Conservation (phyloP, 92 coral and sea anemone species). For the Zoanthus sansibaricus region DNA sequence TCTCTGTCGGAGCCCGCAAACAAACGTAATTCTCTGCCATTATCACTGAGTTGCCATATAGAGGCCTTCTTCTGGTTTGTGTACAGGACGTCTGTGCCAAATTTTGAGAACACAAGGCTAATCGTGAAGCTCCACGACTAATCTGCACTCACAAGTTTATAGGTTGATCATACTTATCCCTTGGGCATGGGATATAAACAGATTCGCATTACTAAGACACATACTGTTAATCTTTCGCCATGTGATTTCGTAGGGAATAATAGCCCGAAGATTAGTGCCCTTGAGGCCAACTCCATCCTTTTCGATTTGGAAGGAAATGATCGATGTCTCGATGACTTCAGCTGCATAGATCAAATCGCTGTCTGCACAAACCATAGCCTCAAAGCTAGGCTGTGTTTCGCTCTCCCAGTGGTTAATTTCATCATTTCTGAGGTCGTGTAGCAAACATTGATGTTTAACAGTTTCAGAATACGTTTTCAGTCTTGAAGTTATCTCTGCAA, state of each 20-base stretch:
- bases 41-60: slow-evolving; percentile 17
- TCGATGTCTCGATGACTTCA: slow-evolving; percentile 35
- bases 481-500: slow-evolving; percentile 53
- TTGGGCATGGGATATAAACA: slow-evolving; percentile 51
- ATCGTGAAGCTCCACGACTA: slow-evolving; percentile 45
- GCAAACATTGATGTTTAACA: slow-evolving; percentile 25
- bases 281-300: slow-evolving; percentile 61
- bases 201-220: slow-evolving; percentile 44
- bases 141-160: slow-evolving; percentile 44
- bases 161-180: slow-evolving; percentile 48
- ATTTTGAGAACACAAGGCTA: slow-evolving; percentile 32
- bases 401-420: slow-evolving; percentile 60
- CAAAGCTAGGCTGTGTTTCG: slow-evolving; percentile 65
- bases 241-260: slow-evolving; percentile 28
- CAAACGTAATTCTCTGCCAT: slow-evolving; percentile 8
- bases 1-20: slow-evolving; percentile 30
- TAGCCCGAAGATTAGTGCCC: slow-evolving; percentile 12
- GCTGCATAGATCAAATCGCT: slow-evolving; percentile 65
- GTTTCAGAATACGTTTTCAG: slow-evolving; percentile 35
- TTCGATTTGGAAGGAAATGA: slow-evolving; percentile 50
- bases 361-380: slow-evolving; percentile 62
- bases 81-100: slow-evolving; percentile 56
- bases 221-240: slow-evolving; percentile 67
- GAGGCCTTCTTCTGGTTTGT: not conserved
- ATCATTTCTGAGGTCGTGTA: slow-evolving; percentile 26